A percentile compares a stretch with the other conserved stretches of the same genome.
These are phyloP conservation scores for Antedon mediterranea DNA, from an alignment of 53 echinoderm and acorn worm species.

Conservation along the genomic window DNA sequence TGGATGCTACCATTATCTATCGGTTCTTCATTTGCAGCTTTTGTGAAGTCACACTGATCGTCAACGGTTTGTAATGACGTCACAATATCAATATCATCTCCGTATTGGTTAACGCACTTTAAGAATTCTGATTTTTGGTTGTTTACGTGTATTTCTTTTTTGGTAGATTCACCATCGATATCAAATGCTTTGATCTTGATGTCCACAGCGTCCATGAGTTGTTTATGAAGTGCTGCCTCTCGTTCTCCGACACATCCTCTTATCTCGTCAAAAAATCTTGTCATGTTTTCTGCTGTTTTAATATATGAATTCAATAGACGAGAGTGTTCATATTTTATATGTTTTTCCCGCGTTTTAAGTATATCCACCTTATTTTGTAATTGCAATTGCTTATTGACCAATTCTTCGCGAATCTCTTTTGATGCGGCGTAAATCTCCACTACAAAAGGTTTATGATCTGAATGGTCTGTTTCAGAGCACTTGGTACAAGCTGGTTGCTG, in stretches of 20 bases:
- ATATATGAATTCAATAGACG: neutral
- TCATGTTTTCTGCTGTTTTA: neutral
- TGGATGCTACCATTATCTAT: neutral
- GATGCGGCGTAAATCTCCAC: neutral
- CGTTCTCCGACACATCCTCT: neutral
- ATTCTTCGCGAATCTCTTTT: neutral
- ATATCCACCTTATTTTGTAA: neutral
- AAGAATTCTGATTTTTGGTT: neutral
- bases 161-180: neutral
- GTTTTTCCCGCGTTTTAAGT: neutral
- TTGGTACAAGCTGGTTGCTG: neutral
- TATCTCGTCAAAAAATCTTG: neutral
- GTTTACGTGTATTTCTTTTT: neutral
- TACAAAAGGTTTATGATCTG: neutral
- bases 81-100: neutral
- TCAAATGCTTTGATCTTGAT: neutral
- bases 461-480: neutral
- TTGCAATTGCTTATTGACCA: neutral
- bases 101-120: neutral
- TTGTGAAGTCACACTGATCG: neutral
- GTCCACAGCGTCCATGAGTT: neutral
- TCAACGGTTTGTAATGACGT: neutral
- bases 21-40: neutral
- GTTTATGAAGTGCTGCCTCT: neutral
- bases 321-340: neutral